phyloP scores from a whole-genome alignment of 2,888 invertebrate species.

The Pseudococcus viburni region DNA sequence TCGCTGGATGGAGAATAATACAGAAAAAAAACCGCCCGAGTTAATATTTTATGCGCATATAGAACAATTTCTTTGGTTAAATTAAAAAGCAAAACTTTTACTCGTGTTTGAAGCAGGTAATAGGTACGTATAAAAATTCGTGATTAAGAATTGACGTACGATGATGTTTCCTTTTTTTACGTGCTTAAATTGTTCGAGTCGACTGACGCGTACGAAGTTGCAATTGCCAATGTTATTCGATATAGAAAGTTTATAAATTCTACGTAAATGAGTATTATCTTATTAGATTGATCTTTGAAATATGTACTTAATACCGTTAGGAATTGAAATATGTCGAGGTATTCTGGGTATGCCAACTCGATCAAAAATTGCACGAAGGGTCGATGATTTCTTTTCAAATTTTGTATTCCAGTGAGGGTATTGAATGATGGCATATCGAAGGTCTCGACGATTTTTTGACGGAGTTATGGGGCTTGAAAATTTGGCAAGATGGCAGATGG shows the following conservation, averaged over 20 bases:
- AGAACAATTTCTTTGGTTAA: constrained; percentile 40
- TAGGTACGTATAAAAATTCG: neutral
- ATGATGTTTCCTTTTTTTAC: neutral
- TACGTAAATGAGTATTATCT: neutral
- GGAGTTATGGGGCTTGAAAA: no score
- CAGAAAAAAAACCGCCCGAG: neutral
- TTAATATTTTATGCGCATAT: constrained; percentile 26
- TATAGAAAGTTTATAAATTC: neutral
- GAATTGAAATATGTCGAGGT: neutral
- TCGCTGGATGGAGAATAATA: neutral
- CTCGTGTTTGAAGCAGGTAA: neutral
- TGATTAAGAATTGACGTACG: constrained; percentile 6
- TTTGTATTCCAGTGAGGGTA: no score
- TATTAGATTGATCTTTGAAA: neutral
- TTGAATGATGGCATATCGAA: no score
- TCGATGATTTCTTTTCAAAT: no score
- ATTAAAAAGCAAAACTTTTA: constrained; percentile 46
- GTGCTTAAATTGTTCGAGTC: neutral
- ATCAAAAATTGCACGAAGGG: no score
- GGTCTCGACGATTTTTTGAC: no score
- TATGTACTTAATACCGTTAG: neutral
- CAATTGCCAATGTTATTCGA: neutral
- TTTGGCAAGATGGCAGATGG: no score
- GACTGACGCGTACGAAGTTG: neutral
- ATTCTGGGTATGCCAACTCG: neutral